A percentile compares a stretch with the other conserved stretches of the same genome.
These are phyloP conservation scores for Paraplagusia blochii DNA, from an alignment of 2,113 vertebrate genomes.

Conservation along the genomic window DNA sequence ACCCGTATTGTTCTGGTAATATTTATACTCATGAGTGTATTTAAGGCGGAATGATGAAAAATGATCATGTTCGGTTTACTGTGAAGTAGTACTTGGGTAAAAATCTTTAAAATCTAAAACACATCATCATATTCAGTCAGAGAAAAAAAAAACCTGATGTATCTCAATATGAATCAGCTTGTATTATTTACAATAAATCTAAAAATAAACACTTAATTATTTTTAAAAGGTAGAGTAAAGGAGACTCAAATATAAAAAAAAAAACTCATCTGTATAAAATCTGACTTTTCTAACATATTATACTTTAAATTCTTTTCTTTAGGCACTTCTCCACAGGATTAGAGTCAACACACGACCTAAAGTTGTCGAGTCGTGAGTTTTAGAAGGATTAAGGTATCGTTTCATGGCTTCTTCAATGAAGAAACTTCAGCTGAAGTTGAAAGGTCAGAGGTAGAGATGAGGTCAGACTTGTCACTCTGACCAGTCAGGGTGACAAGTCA, in stretches of 20 bases:
- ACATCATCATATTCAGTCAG: too few relatives aligned
- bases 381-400: background rate
- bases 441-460: constrained; percentile 7
- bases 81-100: too few relatives aligned
- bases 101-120: too few relatives aligned
- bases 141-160: too few relatives aligned
- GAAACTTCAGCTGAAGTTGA: background rate
- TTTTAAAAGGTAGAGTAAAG: constrained; percentile 11
- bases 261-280: constrained; percentile 3
- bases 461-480: constrained; percentile 22
- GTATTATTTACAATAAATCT: too few relatives aligned
- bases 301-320: too few relatives aligned
- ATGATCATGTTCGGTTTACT: constrained; percentile 4
- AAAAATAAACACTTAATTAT: background rate
- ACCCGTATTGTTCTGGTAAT: too few relatives aligned
- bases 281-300: too few relatives aligned
- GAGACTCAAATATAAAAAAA: constrained; percentile 13
- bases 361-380: too few relatives aligned
- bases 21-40: too few relatives aligned
- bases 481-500: constrained; percentile 20
- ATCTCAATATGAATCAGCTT: too few relatives aligned
- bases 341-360: too few relatives aligned
- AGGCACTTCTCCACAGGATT: constrained; percentile 33
- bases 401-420: background rate
- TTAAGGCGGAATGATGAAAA: constrained; percentile 22